phyloP scores from a whole-genome alignment of 2,797 vertebrate species.

The Eospalax fontanierii region DNA sequence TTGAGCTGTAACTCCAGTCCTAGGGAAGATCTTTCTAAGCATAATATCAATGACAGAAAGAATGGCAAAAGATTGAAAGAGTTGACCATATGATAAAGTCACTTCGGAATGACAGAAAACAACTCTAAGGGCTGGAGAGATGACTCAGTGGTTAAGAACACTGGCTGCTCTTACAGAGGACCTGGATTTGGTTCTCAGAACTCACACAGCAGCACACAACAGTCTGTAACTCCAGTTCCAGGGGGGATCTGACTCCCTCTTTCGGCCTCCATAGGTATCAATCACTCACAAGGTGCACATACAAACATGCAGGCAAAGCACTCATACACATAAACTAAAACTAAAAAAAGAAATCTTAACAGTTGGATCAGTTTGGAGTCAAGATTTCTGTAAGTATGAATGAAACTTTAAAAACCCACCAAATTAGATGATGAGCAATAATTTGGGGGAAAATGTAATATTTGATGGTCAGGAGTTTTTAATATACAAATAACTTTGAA shows the following conservation, averaged over 20 bases:
- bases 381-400: background rate
- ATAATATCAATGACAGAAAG: constrained; percentile 14
- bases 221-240: background rate
- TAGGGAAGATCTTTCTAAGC: constrained; percentile 10
- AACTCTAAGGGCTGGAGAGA: background rate
- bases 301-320: background rate
- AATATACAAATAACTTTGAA: constrained; percentile 32
- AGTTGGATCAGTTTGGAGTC: background rate
- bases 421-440: constrained; percentile 19
- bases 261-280: background rate
- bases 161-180: background rate
- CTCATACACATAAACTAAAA: background rate
- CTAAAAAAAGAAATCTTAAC: background rate
- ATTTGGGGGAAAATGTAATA: background rate
- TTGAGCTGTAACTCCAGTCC: background rate
- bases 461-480: constrained; percentile 19
- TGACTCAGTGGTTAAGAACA: background rate
- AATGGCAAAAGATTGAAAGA: constrained; percentile 20
- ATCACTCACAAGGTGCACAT: background rate
- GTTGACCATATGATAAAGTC: background rate
- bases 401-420: background rate
- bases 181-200: background rate
- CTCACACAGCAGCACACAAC: background rate
- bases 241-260: background rate
- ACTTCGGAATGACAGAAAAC: background rate